Evolutionary conservation across 1,140 invertebrate genomes (phyloP).

Genomic region (Papilio machaon): DNA sequence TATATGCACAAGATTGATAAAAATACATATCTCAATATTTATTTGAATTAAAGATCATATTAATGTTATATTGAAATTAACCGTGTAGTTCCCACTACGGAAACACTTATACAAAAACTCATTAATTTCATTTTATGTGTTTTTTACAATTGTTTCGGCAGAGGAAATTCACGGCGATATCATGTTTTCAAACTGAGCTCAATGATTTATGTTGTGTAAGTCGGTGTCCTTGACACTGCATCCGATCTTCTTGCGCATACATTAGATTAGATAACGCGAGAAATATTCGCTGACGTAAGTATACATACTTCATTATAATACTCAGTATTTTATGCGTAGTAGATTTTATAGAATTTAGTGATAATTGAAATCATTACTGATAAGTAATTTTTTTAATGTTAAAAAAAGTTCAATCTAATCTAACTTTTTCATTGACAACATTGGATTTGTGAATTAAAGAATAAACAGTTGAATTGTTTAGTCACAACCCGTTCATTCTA

Average conservation of each 20-base stretch:
- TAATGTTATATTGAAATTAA: no score
- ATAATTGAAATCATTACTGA: background rate
- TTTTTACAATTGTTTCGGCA: background rate
- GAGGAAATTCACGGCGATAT: background rate
- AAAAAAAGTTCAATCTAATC: background rate
- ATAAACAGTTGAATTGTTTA: background rate
- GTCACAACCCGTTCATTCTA: conserved; percentile 3
- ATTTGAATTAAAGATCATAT: no score
- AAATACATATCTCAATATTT: no score
- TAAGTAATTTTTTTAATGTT: background rate
- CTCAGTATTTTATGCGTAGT: background rate
- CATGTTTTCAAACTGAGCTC: background rate
- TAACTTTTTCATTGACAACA: background rate
- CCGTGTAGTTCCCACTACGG: no score
- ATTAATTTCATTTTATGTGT: no score
- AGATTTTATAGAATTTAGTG: background rate
- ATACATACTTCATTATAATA: background rate
- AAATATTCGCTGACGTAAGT: background rate
- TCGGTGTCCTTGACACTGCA: conserved; percentile 10
- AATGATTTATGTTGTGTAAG: background rate
- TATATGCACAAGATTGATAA: no score
- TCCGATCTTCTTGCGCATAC: conserved; percentile 14
- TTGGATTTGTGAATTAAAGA: background rate
- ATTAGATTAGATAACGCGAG: background rate
- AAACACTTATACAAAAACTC: no score